A percentile compares a stretch with the other conserved stretches of the same genome.
phyloP scores from a whole-genome alignment of 1,140 invertebrate genomes.

The Diploscapter pachys region DNA sequence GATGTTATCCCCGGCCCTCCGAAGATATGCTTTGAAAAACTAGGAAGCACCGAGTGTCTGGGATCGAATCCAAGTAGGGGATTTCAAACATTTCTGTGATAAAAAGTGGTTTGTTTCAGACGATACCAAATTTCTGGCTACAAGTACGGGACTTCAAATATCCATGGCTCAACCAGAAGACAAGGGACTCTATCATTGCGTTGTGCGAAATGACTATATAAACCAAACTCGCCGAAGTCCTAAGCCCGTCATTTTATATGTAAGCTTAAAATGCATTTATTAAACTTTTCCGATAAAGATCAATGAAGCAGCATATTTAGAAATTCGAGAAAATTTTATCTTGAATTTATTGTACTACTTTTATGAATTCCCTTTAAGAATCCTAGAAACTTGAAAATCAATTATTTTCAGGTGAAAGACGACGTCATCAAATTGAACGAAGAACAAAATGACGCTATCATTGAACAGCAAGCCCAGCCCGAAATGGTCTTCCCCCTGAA shows the following conservation, averaged over 20 bases:
- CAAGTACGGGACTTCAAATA: constrained; percentile 49
- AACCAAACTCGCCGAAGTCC: constrained; percentile 46
- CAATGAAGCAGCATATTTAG: constrained; percentile 16
- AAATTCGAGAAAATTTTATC: constrained; percentile 4
- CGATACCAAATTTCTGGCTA: constrained; percentile 46
- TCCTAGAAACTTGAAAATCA: too few relatives aligned
- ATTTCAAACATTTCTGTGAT: neutral
- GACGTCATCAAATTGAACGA: too few relatives aligned
- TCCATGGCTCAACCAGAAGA: constrained; percentile 47
- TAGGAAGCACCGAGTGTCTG: constrained; percentile 42
- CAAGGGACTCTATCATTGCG: constrained; percentile 49
- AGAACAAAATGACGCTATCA: neutral
- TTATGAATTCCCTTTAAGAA: too few relatives aligned
- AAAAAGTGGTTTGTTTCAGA: constrained; percentile 26
- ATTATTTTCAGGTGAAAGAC: too few relatives aligned
- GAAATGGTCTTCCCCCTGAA: constrained; percentile 16
- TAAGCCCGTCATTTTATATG: constrained; percentile 43
- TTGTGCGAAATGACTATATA: constrained; percentile 48
- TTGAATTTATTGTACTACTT: neutral
- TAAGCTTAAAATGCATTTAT: constrained; percentile 5
- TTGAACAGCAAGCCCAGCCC: constrained; percentile 12
- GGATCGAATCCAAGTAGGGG: constrained; percentile 38
- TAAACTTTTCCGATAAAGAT: neutral
- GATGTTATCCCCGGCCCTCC: constrained; percentile 48
- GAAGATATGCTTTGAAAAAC: constrained; percentile 48